Conservation (phyloP, 2,888 invertebrate species). For the Chesias legatella region DNA sequence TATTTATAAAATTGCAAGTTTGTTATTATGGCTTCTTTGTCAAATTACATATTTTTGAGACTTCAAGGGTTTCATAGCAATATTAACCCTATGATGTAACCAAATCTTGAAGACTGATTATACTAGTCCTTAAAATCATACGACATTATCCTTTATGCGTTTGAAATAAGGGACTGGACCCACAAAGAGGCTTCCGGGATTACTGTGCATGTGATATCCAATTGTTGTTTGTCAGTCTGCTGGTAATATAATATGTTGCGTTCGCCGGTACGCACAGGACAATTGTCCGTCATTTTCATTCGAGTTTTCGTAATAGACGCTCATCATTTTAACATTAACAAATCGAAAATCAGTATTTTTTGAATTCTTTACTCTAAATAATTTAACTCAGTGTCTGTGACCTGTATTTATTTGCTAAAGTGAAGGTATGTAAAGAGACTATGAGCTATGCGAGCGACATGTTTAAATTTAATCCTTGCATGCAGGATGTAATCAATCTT, state of each 20-base stretch:
- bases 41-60: too few relatives aligned
- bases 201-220: conserved; percentile 28
- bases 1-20: too few relatives aligned
- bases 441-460: conserved; percentile 20
- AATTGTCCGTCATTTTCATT: conserved; percentile 43
- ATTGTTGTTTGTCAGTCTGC: conserved; percentile 27
- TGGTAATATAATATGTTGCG: conserved; percentile 40
- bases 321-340: conserved; percentile 31
- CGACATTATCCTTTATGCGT: conserved; percentile 13
- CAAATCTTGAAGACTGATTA: conserved; percentile 17
- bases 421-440: conserved; percentile 16
- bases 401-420: conserved; percentile 1
- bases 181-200: conserved; percentile 23
- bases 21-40: too few relatives aligned
- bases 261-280: conserved; percentile 36
- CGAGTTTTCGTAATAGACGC: conserved; percentile 38
- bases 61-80: not conserved
- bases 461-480: conserved; percentile 24
- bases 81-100: conserved; percentile 13
- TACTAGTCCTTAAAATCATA: not conserved
- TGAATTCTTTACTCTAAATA: too few relatives aligned
- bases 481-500: conserved; percentile 31
- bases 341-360: too few relatives aligned
- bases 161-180: conserved; percentile 12
- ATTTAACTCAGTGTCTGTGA: not conserved